These are phyloP conservation scores for Sthenelais limicola DNA, from an alignment of 2,888 invertebrate species.

Conservation along the genomic window DNA sequence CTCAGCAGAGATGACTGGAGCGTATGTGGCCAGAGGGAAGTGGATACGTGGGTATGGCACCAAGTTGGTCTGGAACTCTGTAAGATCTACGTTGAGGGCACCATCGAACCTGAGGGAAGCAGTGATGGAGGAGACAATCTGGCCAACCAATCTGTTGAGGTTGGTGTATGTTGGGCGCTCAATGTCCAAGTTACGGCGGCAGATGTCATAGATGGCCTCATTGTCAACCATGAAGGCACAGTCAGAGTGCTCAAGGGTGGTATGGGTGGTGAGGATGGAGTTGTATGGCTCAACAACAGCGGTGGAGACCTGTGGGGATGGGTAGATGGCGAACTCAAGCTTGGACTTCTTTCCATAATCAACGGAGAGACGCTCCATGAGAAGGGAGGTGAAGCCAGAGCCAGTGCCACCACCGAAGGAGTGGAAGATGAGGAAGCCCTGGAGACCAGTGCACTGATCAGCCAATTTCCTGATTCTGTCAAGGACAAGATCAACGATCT, in stretches of 20 bases:
- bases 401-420: constrained; percentile 12
- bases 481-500: constrained; percentile 17
- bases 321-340: constrained; percentile 22
- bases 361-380: constrained; percentile 9
- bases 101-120: constrained; percentile 47
- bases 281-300: constrained; percentile 74
- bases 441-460: background rate
- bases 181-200: background rate
- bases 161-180: constrained; percentile 1
- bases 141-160: constrained; percentile 5
- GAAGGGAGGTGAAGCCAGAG: constrained; percentile 8
- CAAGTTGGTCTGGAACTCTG: constrained; percentile 48
- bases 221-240: constrained; percentile 19
- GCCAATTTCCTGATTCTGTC: constrained; percentile 16
- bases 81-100: constrained; percentile 45
- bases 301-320: constrained; percentile 7
- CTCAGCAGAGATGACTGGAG: constrained; percentile 12
- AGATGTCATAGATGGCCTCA: constrained; percentile 22
- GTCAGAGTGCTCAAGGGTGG: constrained; percentile 11
- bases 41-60: constrained; percentile 49
- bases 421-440: constrained; percentile 16
- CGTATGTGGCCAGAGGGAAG: constrained; percentile 22
- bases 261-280: constrained; percentile 4
- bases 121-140: constrained; percentile 46
- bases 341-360: constrained; percentile 13